phyloP scores from a whole-genome alignment of 2,113 vertebrate genomes.

The Nerophis ophidion region DNA sequence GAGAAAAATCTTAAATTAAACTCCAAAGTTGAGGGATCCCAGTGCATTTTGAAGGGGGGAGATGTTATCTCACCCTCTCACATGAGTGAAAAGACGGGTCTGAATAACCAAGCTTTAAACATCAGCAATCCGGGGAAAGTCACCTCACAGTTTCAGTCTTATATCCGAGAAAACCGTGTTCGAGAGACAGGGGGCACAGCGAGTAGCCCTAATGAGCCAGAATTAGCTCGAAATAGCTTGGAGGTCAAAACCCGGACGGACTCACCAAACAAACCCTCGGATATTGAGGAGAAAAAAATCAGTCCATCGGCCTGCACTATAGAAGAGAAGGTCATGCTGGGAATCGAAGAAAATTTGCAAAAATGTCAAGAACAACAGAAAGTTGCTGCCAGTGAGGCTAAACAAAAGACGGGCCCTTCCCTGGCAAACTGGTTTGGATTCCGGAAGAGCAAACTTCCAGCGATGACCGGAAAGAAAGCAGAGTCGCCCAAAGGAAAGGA shows the following conservation, averaged over 20 bases:
- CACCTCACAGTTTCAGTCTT: slow-evolving; percentile 57
- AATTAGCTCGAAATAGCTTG: slow-evolving; percentile 42
- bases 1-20: slow-evolving; percentile 67
- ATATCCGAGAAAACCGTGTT: slow-evolving; percentile 43
- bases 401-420: slow-evolving; percentile 78
- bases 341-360: slow-evolving; percentile 87
- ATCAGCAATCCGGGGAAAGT: slow-evolving; percentile 51
- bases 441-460: slow-evolving; percentile 82
- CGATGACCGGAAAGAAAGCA: slow-evolving; percentile 75
- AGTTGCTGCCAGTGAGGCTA: slow-evolving; percentile 66
- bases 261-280: slow-evolving; percentile 31
- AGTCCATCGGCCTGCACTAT: slow-evolving; percentile 75
- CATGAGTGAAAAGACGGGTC: slow-evolving; percentile 53
- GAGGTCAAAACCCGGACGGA: slow-evolving; percentile 52
- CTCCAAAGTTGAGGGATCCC: slow-evolving; percentile 57
- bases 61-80: slow-evolving; percentile 51
- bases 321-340: slow-evolving; percentile 93
- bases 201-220: slow-evolving; percentile 42
- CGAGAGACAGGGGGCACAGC: slow-evolving; percentile 45
- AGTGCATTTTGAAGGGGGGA: slow-evolving; percentile 39
- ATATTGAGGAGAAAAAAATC: slow-evolving; percentile 55
- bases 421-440: slow-evolving; percentile 92
- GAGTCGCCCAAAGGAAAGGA: slow-evolving; percentile 77
- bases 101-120: slow-evolving; percentile 28
- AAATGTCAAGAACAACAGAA: slow-evolving; percentile 82